Conservation (phyloP, 35 echinoderm and acorn worm genomes). For the Lytechinus pictus region DNA sequence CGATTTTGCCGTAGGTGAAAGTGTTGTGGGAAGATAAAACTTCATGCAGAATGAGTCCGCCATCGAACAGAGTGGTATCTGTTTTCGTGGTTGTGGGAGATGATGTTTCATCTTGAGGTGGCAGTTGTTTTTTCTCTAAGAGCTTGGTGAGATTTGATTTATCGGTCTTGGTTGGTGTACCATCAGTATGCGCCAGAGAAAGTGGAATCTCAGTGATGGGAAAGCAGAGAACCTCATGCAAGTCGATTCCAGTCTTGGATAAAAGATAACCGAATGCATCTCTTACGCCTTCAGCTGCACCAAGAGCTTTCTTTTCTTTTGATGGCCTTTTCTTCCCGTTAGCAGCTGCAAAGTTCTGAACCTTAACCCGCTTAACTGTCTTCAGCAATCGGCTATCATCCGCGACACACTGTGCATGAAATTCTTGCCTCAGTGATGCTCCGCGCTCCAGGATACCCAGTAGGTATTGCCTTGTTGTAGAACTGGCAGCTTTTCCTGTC, state of each 20-base stretch:
- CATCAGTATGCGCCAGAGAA: conserved; percentile 73
- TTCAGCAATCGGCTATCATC: neutral
- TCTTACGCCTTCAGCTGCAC: conserved; percentile 63
- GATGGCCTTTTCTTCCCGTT: neutral
- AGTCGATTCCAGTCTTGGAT: conserved; percentile 67
- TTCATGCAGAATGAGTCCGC: conserved; percentile 59
- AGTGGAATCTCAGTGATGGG: conserved; percentile 70
- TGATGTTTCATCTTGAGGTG: neutral
- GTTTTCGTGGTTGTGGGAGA: conserved; percentile 21
- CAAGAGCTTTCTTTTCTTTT: neutral
- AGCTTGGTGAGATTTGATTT: conserved; percentile 38
- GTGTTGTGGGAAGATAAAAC: neutral
- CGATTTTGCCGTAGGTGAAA: neutral
- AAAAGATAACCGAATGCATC: conserved; percentile 72
- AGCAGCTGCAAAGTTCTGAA: neutral
- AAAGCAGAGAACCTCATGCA: conserved; percentile 58
- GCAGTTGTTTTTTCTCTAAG: conserved; percentile 47
- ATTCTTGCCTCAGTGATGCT: neutral
- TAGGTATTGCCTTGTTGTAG: conserved; percentile 17
- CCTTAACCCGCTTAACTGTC: neutral
- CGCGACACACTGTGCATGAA: neutral
- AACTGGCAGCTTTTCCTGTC: conserved; percentile 37
- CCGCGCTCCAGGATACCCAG: neutral
- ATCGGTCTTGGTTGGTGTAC: conserved; percentile 58
- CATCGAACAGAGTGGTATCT: conserved; percentile 57